Evolutionary conservation across 1,140 invertebrate genomes (phyloP), one percentile per base, ranked within the genome.

Genomic region (Cecropterus lyciades): DNA sequence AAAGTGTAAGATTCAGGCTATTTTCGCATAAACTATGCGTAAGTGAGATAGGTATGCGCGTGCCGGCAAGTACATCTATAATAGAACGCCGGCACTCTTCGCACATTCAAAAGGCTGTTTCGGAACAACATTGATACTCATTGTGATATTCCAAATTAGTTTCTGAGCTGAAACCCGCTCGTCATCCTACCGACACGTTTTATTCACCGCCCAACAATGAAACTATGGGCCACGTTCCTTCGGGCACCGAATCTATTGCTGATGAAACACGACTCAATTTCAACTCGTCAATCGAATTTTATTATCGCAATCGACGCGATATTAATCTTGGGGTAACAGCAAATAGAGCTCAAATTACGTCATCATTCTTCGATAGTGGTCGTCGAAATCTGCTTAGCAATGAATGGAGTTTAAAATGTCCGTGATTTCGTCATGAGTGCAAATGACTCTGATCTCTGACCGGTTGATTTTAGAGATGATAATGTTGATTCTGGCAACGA

Each of bases 61-160:
- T 89, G 87, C 88, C 84, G 40, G 33, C 33, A 51, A 77, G 72
- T 72, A 70, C 73, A 51, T 66, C 63, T 75, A 77, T 78, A 78
- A 75, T 75, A 70, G 60, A 77, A 73, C 62, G 74, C 56, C 80
- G 75, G 72, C 70, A 77, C 73, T 82, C 79, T 80, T 82, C 79
- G 82, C 79, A 77, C 79, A 86, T 76, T 89, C 81, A 83, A 89
- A 84, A 90, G 84, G 73, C 77, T 84, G 86, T 87, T 89, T 86
- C 85, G 76, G 85, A 80, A 83, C 78, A 79, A 75, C 85, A 84
- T 87, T 80, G 86, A 89, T 84, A 88, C 80, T 86, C 84, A 87
- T 92, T 92, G 89, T 92, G 80, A 86, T 89, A 86, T 85, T 81
- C 75, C 79, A 92, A 92, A 92, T 92, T 92, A 92, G 89, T 92